Base-by-base conservation (phyloP, 1,140 invertebrate species). In the Listronotus oregonensis region DNA sequence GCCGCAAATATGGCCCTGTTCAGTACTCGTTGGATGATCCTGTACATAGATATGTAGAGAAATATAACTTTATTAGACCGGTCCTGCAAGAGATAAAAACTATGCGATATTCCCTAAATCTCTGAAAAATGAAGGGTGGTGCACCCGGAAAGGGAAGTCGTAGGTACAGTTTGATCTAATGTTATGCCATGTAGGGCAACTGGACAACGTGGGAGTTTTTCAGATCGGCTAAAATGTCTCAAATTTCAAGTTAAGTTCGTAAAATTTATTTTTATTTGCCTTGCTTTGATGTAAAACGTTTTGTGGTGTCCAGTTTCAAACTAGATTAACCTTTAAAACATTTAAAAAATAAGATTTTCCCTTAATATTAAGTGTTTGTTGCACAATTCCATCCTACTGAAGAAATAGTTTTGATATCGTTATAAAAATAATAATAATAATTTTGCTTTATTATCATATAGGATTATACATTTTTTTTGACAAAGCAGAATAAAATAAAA, bases 51-150 rank as follows among this genome's bases (percentile, higher is more conserved):
- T 27, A 27, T 27, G 21, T 27, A 27, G 21, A 27, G 21, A 3
- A 27, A 27, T 27, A 27, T 2, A 47, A 47, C 14, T 27, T 52
- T 27, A 14, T 10, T 15, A 18, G 6, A 11, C 51, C 56, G 43
- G 42, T 15, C 56, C 56, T 59, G 56, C 46, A 14, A 21, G 8
- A 14, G 11, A 56, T 56, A 8, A 59, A 47, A 46, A 37, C 56
- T 18, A 37, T 47, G 21, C 56, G 43, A 59, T 57, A 57, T 58
- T 65, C 55, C 63, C 63, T 44, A 40, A 65, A 65, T 58, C 58
- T 46, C 37, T 32, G 39, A 65, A 65, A 65, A 65, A 65, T 58
- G 63, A 65, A 65, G 63, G 63, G 63, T 65, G 43, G 54, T 44
- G 44, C 32, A 58, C 54, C 63, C 54, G 63, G 55, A 65, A 65